Conservation (phyloP, 2,113 vertebrate genomes). For the Megaceryle maxima region DNA sequence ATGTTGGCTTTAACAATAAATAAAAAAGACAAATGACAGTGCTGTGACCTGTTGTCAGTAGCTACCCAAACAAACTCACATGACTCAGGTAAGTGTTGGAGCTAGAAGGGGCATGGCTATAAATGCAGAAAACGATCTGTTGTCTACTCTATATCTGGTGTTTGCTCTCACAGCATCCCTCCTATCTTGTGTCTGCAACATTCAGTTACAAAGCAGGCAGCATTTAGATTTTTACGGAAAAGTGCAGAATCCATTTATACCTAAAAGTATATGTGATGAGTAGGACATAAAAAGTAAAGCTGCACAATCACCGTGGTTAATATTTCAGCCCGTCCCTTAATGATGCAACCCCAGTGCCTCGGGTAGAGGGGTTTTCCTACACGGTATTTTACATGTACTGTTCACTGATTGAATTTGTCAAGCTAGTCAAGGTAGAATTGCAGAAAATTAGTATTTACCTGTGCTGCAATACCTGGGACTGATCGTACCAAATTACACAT, state of each 20-base stretch:
- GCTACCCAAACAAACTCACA: not conserved
- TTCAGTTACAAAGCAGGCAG: not conserved
- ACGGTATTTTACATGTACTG: not conserved
- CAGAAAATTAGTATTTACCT: constrained; percentile 33
- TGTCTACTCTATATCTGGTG: not conserved
- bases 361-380: not conserved
- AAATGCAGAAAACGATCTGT: not conserved
- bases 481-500: not conserved
- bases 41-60: not conserved
- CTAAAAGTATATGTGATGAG: not conserved
- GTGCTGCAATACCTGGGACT: not conserved
- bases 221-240: not conserved
- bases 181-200: not conserved
- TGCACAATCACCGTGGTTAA: not conserved
- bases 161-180: not conserved
- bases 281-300: not conserved
- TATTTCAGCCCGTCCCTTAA: not conserved
- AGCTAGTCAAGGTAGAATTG: not conserved
- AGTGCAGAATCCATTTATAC: not conserved
- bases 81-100: not conserved
- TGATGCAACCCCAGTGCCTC: not conserved
- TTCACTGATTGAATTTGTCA: constrained; percentile 4
- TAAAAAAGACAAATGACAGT: not conserved
- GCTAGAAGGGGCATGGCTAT: not conserved
- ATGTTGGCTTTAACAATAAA: not conserved